Evolutionary conservation across 2,113 vertebrate genomes (phyloP).

Genomic region (Alouatta palliata): DNA sequence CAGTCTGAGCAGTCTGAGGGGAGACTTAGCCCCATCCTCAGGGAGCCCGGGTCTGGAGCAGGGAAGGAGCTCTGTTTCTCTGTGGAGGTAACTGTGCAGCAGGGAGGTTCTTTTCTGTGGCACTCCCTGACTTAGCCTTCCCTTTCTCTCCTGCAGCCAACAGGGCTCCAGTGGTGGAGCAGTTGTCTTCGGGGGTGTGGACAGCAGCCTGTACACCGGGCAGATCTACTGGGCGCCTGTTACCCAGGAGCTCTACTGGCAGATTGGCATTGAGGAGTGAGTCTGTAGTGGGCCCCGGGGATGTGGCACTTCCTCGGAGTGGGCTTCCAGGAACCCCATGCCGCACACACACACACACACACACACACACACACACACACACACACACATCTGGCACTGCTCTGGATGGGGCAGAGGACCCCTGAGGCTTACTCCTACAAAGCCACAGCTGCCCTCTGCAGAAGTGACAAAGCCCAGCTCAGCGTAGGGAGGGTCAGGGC

Average conservation of each 20-base stretch:
- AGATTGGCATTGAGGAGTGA: constrained; percentile 88
- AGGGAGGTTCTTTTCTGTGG: neutral
- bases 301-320: neutral
- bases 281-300: neutral
- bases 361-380: neutral
- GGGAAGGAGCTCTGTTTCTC: neutral
- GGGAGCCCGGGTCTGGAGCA: neutral
- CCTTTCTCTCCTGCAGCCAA: constrained; percentile 11
- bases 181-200: constrained; percentile 83
- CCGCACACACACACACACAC: too few relatives aligned
- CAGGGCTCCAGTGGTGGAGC: constrained; percentile 73
- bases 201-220: constrained; percentile 79
- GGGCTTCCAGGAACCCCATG: neutral
- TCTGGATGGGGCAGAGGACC: neutral
- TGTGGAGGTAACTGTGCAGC: neutral
- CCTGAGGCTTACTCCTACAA: too few relatives aligned
- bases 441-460: neutral
- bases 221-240: constrained; percentile 84
- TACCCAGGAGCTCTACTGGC: constrained; percentile 85
- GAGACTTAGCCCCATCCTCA: neutral
- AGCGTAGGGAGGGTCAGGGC: neutral
- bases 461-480: neutral
- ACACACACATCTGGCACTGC: neutral
- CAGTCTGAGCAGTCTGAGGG: neutral
- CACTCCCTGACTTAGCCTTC: neutral